Conservation (phyloP, 2,797 vertebrate species). For the Chromobotia macracanthus region DNA sequence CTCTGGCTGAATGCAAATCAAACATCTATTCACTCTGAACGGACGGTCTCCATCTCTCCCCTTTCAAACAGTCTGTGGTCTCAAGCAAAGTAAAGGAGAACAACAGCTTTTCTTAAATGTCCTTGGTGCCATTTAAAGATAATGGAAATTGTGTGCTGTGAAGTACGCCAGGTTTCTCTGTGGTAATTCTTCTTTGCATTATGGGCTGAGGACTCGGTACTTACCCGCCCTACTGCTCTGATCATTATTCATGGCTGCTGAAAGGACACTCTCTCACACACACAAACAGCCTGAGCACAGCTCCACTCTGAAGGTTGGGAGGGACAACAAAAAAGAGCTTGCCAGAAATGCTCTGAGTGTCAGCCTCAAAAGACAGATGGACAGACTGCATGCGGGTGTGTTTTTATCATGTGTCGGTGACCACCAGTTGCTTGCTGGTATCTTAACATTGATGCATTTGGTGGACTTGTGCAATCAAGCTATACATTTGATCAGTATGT, state of each 20-base stretch:
- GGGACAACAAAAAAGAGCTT: constrained; percentile 6
- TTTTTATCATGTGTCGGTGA: not conserved
- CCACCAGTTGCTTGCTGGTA: constrained; percentile 12
- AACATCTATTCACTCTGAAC: constrained; percentile 33
- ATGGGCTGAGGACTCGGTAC: constrained; percentile 56
- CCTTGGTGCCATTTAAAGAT: constrained; percentile 60
- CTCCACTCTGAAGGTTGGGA: constrained; percentile 17
- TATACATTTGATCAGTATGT: too few species aligned
- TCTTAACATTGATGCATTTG: too few species aligned
- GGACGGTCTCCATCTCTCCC: constrained; percentile 34
- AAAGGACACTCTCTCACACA: constrained; percentile 40
- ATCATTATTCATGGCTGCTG: constrained; percentile 55
- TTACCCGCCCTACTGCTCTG: constrained; percentile 50
- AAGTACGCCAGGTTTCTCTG: constrained; percentile 56
- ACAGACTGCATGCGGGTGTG: not conserved
- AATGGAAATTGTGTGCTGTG: constrained; percentile 62
- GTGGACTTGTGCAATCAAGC: too few species aligned
- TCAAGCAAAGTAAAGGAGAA: constrained; percentile 45
- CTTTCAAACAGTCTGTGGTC: constrained; percentile 47
- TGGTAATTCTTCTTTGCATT: constrained; percentile 58
- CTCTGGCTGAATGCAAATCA: constrained; percentile 36
- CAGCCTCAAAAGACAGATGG: constrained; percentile 18
- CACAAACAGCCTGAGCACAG: constrained; percentile 33
- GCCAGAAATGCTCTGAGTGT: constrained; percentile 26
- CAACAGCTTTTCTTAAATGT: constrained; percentile 55